These are phyloP conservation scores for Zoanthus gigantus DNA, from an alignment of 92 coral and sea anemone species.

Conservation along the genomic window DNA sequence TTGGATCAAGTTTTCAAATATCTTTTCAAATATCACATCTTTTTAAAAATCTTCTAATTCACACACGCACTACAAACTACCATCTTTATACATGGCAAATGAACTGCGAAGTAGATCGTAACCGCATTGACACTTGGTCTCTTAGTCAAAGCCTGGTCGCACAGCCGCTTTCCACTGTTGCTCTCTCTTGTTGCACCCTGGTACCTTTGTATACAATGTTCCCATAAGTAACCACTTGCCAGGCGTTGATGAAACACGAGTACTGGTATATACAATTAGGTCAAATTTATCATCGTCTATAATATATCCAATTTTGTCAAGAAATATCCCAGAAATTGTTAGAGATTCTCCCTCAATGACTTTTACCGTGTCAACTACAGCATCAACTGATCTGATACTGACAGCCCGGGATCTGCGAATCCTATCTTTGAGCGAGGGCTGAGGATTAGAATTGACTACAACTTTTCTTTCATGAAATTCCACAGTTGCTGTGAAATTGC, in stretches of 20 bases:
- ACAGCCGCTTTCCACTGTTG: constrained; percentile 89
- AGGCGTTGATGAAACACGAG: constrained; percentile 21
- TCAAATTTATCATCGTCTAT: constrained; percentile 72
- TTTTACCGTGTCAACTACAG: constrained; percentile 4
- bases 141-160: constrained; percentile 58
- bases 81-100: no score
- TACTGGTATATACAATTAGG: constrained; percentile 76
- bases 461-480: constrained; percentile 62
- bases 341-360: constrained; percentile 11
- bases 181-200: constrained; percentile 53
- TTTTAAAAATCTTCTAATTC: no score
- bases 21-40: no score
- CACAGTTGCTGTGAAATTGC: constrained; percentile 44
- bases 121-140: no score
- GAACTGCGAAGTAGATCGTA: no score
- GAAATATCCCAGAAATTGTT: constrained; percentile 23
- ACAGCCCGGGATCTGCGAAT: constrained; percentile 25
- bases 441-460: constrained; percentile 3
- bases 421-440: constrained; percentile 36
- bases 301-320: constrained; percentile 22
- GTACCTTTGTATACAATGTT: constrained; percentile 76
- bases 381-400: constrained; percentile 23
- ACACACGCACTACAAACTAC: no score
- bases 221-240: constrained; percentile 80
- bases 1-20: no score